Conservation (phyloP, 2,888 invertebrate species). For the Phoenoteleia sp. region DNA sequence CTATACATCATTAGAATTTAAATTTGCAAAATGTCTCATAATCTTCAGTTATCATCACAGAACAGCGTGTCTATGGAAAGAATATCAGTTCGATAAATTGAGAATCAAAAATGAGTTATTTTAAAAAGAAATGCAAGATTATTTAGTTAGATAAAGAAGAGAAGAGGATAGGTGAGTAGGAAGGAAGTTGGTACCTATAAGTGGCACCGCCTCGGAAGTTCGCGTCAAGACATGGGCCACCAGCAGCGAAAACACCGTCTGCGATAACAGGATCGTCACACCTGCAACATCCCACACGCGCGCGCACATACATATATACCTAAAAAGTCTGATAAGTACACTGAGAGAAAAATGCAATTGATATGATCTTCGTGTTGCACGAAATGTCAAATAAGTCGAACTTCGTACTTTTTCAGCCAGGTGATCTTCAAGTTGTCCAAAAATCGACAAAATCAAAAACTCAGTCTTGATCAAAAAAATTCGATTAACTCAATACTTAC, state of each 20-base stretch:
- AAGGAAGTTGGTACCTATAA: conserved; percentile 92
- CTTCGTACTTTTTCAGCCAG: neutral
- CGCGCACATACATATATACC: conserved; percentile 68
- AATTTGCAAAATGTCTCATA: too few species aligned
- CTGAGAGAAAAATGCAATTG: conserved; percentile 40
- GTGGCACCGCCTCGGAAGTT: conserved; percentile 99
- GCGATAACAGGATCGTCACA: conserved; percentile 99
- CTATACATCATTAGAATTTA: too few species aligned
- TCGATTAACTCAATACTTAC: too few species aligned
- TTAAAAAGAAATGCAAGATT: neutral
- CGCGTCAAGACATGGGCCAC: conserved; percentile 99
- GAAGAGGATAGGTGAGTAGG: conserved; percentile 73
- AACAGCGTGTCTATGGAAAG: neutral
- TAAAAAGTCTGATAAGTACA: conserved; percentile 41
- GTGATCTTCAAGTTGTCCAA: neutral
- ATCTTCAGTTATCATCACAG: neutral
- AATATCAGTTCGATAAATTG: neutral
- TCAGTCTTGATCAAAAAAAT: too few species aligned
- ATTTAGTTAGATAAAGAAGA: conserved; percentile 45
- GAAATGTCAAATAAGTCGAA: conserved; percentile 35
- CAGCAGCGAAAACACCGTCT: conserved; percentile 99
- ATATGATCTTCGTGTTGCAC: conserved; percentile 55
- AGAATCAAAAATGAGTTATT: conserved; percentile 2
- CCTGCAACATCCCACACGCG: conserved; percentile 92
- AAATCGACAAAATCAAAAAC: too few species aligned